Percentiles rank a stretch among this genome's conserved stretches.
phyloP scores from a whole-genome alignment of 2,797 vertebrate species.

The Pampus argenteus region DNA sequence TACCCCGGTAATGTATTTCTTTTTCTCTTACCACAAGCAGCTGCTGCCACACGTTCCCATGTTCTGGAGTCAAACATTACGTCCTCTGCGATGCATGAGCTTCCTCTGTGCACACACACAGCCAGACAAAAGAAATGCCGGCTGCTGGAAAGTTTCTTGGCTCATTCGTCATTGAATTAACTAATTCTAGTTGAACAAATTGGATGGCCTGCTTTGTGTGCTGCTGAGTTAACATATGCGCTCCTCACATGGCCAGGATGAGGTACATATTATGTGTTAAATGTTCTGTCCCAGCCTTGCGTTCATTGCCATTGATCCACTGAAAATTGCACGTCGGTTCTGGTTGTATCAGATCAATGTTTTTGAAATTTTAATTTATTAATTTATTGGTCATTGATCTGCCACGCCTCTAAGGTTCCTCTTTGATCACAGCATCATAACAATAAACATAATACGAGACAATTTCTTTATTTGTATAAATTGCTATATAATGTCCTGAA shows the following conservation, averaged over 20 bases:
- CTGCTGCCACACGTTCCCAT: constrained; percentile 56
- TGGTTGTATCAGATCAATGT: constrained; percentile 2
- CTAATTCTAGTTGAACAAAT: constrained; percentile 70
- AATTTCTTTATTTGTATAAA: not conserved
- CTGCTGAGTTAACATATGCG: constrained; percentile 58
- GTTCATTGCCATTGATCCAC: constrained; percentile 18
- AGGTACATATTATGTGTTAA: constrained; percentile 7
- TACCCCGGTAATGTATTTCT: constrained; percentile 6
- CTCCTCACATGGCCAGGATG: constrained; percentile 33
- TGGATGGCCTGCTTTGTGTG: constrained; percentile 63
- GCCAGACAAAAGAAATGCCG: constrained; percentile 64
- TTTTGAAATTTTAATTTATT: too few relatives aligned
- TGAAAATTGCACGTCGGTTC: constrained; percentile 28
- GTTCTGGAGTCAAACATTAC: constrained; percentile 50
- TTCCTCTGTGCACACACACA: constrained; percentile 49
- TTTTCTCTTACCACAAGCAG: constrained; percentile 53
- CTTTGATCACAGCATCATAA: not conserved
- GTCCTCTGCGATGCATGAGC: constrained; percentile 47
- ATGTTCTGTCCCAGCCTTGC: not conserved
- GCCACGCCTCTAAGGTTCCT: not conserved
- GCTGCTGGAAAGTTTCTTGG: constrained; percentile 67
- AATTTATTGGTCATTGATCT: not conserved
- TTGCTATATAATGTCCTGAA: not conserved
- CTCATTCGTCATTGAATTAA: constrained; percentile 75
- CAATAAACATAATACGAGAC: too few relatives aligned